Conservation (phyloP, 2,888 invertebrate species). For the Melinopterus prodromus region DNA sequence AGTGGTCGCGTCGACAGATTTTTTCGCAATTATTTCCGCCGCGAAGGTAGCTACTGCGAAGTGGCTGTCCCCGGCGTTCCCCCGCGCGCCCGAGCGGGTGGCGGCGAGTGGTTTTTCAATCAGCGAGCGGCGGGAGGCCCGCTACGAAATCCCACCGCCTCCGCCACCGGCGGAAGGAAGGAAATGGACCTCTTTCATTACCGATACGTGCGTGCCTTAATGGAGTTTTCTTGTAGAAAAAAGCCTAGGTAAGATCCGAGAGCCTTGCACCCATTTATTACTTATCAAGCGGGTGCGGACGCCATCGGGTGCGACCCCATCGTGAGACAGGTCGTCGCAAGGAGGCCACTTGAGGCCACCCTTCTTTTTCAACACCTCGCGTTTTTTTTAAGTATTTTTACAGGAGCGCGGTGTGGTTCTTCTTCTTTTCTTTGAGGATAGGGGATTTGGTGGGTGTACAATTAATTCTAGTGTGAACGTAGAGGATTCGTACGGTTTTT, state of each 20-base stretch:
- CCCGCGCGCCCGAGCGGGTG: neutral
- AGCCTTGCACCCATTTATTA: slow-evolving; percentile 34
- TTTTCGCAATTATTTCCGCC: slow-evolving; percentile 56
- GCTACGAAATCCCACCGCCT: slow-evolving; percentile 27
- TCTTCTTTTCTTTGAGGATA: neutral
- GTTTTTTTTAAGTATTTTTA: neutral
- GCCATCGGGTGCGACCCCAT: slow-evolving; percentile 22
- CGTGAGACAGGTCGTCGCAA: neutral
- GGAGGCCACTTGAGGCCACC: neutral
- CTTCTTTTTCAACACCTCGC: slow-evolving; percentile 4
- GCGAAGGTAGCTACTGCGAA: slow-evolving; percentile 55
- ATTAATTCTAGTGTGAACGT: neutral
- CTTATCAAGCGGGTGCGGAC: slow-evolving; percentile 35
- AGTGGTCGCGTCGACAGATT: slow-evolving; percentile 38
- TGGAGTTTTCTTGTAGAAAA: slow-evolving; percentile 61
- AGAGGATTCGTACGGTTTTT: neutral
- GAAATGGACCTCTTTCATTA: slow-evolving; percentile 61
- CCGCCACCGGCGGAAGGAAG: slow-evolving; percentile 45
- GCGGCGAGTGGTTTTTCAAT: slow-evolving; percentile 57
- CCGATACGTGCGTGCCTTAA: slow-evolving; percentile 61
- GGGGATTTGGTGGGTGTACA: neutral
- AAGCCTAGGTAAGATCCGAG: slow-evolving; percentile 58
- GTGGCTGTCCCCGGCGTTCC: neutral
- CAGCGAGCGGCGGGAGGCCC: slow-evolving; percentile 54
- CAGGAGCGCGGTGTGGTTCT: neutral